A percentile compares a stretch with the other conserved stretches of the same genome.
Evolutionary conservation across 1,140 invertebrate genomes (phyloP).

Genomic region (Drosophila pachea): DNA sequence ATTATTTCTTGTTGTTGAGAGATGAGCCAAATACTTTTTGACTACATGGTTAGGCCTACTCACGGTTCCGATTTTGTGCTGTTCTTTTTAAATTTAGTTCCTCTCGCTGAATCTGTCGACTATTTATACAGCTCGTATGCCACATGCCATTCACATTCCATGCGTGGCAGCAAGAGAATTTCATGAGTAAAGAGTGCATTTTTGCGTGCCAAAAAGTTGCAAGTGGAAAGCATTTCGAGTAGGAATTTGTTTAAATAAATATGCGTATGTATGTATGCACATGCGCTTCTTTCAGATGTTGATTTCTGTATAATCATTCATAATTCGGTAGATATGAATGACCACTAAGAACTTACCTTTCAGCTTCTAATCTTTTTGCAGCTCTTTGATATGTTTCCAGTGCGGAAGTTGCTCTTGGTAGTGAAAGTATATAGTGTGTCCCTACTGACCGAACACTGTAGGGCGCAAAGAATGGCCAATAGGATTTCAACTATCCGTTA

Average conservation of each 20-base stretch:
- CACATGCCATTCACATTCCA: slow-evolving; percentile 12
- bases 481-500: too few species aligned
- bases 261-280: too few species aligned
- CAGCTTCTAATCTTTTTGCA: background rate
- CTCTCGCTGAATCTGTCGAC: background rate
- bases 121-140: background rate
- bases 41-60: background rate
- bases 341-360: background rate
- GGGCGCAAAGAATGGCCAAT: slow-evolving; percentile 1
- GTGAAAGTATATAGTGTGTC: background rate
- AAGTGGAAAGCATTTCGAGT: slow-evolving; percentile 1
- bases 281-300: background rate
- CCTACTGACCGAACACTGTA: too few species aligned
- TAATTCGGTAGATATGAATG: background rate
- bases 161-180: background rate
- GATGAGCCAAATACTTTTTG: too few species aligned
- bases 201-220: slow-evolving; percentile 8
- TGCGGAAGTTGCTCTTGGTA: background rate
- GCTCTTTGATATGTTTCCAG: background rate
- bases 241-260: background rate
- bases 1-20: too few species aligned
- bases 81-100: background rate
- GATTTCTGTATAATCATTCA: background rate
- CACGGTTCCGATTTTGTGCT: background rate
- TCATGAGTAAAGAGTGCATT: background rate